Conservation (phyloP, 2,797 vertebrate species). For the Graptemys geographica region DNA sequence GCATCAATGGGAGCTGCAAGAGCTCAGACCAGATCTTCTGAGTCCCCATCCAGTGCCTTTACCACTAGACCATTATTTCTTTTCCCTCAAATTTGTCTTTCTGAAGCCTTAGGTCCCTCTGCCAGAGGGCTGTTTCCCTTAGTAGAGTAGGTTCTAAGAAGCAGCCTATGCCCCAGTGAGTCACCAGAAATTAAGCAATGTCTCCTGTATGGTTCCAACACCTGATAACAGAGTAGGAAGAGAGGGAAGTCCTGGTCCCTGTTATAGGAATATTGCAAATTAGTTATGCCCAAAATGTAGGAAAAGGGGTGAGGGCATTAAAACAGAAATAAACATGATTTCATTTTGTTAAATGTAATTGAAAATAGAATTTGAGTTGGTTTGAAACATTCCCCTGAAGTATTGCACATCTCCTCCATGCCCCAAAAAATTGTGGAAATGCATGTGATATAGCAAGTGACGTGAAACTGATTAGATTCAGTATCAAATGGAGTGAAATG, state of each 20-base stretch:
- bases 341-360: background rate
- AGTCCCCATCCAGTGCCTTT: background rate
- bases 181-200: background rate
- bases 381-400: background rate
- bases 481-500: conserved; percentile 19
- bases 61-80: background rate
- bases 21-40: background rate
- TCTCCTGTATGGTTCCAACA: background rate
- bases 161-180: background rate
- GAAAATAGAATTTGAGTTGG: background rate
- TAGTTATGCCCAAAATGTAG: background rate
- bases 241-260: background rate
- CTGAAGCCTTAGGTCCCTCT: background rate
- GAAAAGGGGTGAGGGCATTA: background rate
- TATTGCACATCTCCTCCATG: background rate
- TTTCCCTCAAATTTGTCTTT: background rate
- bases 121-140: background rate
- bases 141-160: background rate
- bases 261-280: background rate
- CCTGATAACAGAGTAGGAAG: background rate
- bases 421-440: background rate
- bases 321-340: background rate
- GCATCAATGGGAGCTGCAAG: conserved; percentile 31
- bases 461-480: conserved; percentile 11
- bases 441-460: background rate